Evolutionary conservation across 2,888 invertebrate genomes (phyloP).

Genomic region (Orthosia incerta): DNA sequence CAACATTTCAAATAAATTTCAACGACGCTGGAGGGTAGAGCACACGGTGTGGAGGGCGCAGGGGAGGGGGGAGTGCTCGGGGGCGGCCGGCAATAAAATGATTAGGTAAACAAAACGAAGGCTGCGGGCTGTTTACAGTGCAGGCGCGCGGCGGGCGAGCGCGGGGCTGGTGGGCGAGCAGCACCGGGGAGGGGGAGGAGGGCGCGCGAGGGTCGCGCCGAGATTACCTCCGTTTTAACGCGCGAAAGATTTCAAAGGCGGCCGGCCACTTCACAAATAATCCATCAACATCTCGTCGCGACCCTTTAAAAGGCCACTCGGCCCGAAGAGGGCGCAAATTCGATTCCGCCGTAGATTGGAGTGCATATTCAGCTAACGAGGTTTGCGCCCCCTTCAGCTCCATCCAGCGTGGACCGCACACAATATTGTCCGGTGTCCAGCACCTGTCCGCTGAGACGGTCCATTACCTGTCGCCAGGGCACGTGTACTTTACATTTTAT

Average conservation of each 20-base stretch:
- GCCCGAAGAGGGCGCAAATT: slow-evolving; percentile 79
- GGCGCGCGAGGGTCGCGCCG: slow-evolving; percentile 72
- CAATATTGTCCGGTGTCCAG: slow-evolving; percentile 32
- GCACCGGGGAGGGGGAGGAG: slow-evolving; percentile 55
- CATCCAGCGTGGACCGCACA: slow-evolving; percentile 19
- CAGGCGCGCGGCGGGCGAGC: slow-evolving; percentile 55
- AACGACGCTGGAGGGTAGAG: slow-evolving; percentile 62
- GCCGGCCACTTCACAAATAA: slow-evolving; percentile 89
- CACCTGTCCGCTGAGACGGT: slow-evolving; percentile 32
- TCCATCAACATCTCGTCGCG: slow-evolving; percentile 87
- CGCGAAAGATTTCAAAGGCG: slow-evolving; percentile 90
- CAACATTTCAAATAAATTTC: slow-evolving; percentile 78
- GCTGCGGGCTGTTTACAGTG: slow-evolving; percentile 79
- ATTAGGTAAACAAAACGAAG: slow-evolving; percentile 88
- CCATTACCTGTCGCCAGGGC: neutral
- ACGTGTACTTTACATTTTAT: slow-evolving; percentile 23
- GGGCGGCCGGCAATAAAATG: slow-evolving; percentile 82
- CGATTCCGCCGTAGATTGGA: slow-evolving; percentile 87
- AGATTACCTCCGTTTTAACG: slow-evolving; percentile 91
- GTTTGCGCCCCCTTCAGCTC: slow-evolving; percentile 69
- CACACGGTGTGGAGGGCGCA: slow-evolving; percentile 46
- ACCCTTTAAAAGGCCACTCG: slow-evolving; percentile 80
- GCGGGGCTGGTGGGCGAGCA: slow-evolving; percentile 41
- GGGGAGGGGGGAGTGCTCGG: slow-evolving; percentile 60
- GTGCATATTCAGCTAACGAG: slow-evolving; percentile 88